Percentiles rank a stretch among this genome's conserved stretches.
These are phyloP conservation scores for Cygnus olor DNA, from an alignment of 2,797 vertebrate genomes.

Conservation along the genomic window DNA sequence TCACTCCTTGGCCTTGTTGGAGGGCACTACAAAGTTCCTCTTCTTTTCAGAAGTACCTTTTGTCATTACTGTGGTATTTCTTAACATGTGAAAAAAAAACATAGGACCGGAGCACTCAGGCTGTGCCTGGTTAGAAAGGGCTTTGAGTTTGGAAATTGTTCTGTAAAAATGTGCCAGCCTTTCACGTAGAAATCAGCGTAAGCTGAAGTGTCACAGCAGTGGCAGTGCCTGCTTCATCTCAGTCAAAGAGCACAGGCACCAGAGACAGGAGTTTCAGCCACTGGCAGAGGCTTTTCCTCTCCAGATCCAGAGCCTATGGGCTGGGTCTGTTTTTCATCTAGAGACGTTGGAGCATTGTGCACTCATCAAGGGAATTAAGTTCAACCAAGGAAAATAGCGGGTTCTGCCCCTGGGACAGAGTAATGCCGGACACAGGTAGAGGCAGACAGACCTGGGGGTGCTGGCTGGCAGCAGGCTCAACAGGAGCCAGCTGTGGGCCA, in stretches of 20 bases:
- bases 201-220: background rate
- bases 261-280: background rate
- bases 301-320: background rate
- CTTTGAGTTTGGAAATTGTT: background rate
- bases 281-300: background rate
- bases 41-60: conserved; percentile 12
- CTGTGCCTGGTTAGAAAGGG: background rate
- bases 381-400: no score
- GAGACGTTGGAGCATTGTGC: no score
- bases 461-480: no score
- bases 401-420: no score
- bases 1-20: background rate
- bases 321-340: background rate
- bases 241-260: background rate
- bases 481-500: no score
- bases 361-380: no score
- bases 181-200: background rate
- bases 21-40: background rate
- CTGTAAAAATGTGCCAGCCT: background rate
- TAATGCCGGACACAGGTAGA: no score
- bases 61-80: background rate
- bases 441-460: no score
- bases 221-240: background rate
- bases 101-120: background rate
- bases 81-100: background rate